Evolutionary conservation across 1,140 invertebrate genomes (phyloP).

Genomic region (Nymphalis io): DNA sequence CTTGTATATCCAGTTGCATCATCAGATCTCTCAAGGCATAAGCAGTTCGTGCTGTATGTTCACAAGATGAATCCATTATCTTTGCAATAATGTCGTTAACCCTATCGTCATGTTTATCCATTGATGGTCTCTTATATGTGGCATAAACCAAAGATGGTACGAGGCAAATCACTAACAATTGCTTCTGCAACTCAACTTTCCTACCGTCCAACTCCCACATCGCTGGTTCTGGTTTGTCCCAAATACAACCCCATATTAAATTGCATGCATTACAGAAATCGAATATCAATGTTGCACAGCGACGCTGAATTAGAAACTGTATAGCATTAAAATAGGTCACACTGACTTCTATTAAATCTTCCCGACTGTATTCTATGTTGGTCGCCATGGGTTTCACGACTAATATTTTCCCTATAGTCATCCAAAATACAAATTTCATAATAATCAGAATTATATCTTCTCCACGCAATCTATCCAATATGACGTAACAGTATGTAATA

Average conservation of each 20-base stretch:
- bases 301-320: conserved; percentile 49
- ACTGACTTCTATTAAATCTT: conserved; percentile 60
- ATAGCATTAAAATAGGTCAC: conserved; percentile 64
- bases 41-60: conserved; percentile 82
- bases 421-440: conserved; percentile 57
- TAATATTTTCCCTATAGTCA: conserved; percentile 56
- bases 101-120: conserved; percentile 72
- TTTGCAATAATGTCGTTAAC: conserved; percentile 84
- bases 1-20: conserved; percentile 76
- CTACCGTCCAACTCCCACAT: conserved; percentile 36
- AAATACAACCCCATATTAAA: conserved; percentile 57
- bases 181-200: conserved; percentile 66
- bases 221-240: conserved; percentile 40
- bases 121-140: conserved; percentile 55
- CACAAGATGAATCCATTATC: conserved; percentile 83
- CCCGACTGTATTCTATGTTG: conserved; percentile 45
- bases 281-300: conserved; percentile 48
- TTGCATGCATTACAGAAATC: conserved; percentile 62
- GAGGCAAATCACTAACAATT: conserved; percentile 82
- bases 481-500: conserved; percentile 45
- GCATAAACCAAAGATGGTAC: conserved; percentile 82
- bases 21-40: conserved; percentile 82
- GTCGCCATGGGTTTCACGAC: conserved; percentile 46
- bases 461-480: conserved; percentile 52
- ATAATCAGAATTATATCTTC: conserved; percentile 50